These are phyloP conservation scores for Muricea muricata DNA, from an alignment of 92 coral and sea anemone species.

Conservation along the genomic window DNA sequence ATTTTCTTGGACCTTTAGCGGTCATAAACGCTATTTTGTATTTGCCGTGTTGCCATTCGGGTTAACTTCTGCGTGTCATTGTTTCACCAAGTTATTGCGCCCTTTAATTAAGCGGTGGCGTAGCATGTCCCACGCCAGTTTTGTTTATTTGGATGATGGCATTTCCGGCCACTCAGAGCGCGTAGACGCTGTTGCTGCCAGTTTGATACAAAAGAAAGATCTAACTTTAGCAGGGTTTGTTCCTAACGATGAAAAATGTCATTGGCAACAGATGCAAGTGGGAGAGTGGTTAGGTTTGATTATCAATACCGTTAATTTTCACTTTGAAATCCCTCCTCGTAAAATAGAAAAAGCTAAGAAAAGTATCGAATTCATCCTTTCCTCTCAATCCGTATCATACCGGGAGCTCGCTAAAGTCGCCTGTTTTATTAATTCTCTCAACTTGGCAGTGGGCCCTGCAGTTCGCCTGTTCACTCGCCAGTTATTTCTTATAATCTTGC, in stretches of 20 bases:
- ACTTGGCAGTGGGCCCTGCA: slow-evolving; percentile 42
- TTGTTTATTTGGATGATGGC: slow-evolving; percentile 61
- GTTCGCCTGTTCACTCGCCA: slow-evolving; percentile 21
- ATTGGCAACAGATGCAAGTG: slow-evolving; percentile 61
- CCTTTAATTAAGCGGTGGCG: slow-evolving; percentile 51
- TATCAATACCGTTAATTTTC: slow-evolving; percentile 37
- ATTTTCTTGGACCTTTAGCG: slow-evolving; percentile 51
- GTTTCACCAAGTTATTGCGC: slow-evolving; percentile 62
- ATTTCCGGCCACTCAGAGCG: slow-evolving; percentile 36
- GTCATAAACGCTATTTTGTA: slow-evolving; percentile 31
- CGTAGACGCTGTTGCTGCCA: slow-evolving; percentile 49
- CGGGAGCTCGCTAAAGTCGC: slow-evolving; percentile 18
- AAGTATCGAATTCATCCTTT: neutral
- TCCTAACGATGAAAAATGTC: slow-evolving; percentile 50
- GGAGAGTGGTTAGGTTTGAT: slow-evolving; percentile 56
- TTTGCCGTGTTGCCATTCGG: slow-evolving; percentile 66
- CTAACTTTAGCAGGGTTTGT: slow-evolving; percentile 42
- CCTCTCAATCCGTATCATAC: slow-evolving; percentile 8
- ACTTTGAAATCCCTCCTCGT: slow-evolving; percentile 29
- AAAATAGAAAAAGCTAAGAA: slow-evolving; percentile 9
- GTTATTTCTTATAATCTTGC: slow-evolving; percentile 9
- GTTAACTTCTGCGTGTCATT: slow-evolving; percentile 17
- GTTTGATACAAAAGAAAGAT: slow-evolving; percentile 36
- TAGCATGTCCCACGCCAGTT: slow-evolving; percentile 50
- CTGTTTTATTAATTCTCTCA: slow-evolving; percentile 21